phyloP scores from a whole-genome alignment of 2,113 vertebrate genomes.

The Cyprinus carpio region DNA sequence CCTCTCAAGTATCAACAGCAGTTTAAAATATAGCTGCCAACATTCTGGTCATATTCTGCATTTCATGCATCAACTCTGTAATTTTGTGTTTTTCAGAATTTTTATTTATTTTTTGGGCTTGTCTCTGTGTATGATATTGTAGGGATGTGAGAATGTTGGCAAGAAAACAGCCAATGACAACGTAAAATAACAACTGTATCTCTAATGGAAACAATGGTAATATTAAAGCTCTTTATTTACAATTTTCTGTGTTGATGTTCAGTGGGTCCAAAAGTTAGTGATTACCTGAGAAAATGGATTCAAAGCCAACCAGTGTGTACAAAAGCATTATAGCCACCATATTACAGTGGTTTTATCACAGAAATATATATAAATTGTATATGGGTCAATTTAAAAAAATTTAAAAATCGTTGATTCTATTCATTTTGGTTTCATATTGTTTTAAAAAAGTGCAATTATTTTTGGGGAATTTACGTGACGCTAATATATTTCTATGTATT shows the following conservation, averaged over 20 bases:
- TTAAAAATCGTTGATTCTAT: no score
- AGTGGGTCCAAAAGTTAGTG: neutral
- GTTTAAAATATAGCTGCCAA: conserved; percentile 44
- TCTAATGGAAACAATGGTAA: conserved; percentile 1
- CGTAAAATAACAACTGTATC: neutral
- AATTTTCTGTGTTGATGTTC: neutral
- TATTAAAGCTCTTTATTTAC: neutral
- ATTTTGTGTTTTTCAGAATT: neutral
- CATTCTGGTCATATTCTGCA: neutral
- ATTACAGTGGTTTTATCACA: neutral
- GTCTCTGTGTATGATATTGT: neutral
- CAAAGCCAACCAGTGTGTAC: neutral
- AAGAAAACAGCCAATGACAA: neutral
- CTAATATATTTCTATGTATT: no score
- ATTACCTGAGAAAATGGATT: neutral
- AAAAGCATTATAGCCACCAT: neutral
- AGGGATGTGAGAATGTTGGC: neutral
- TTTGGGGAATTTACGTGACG: no score
- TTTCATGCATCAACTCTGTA: conserved; percentile 1
- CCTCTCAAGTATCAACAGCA: conserved; percentile 29
- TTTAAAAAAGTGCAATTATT: no score
- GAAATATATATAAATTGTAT: neutral
- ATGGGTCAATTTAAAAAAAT: neutral
- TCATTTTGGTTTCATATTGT: no score
- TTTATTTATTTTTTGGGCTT: neutral